Percentiles rank a stretch among this genome's conserved stretches.
Evolutionary conservation across 2,888 invertebrate genomes (phyloP).

Genomic region (Actias luna): DNA sequence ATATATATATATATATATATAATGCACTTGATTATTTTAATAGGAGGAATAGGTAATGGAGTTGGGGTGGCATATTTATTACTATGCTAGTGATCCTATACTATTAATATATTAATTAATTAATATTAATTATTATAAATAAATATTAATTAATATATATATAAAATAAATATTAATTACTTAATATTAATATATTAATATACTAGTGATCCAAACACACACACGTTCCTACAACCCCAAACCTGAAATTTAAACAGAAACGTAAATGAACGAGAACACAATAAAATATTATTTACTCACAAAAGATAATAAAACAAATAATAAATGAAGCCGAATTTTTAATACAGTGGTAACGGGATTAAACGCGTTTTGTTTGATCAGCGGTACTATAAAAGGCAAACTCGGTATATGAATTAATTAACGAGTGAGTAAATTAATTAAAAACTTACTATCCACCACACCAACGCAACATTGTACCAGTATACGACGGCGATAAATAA

Average conservation of each 20-base stretch:
- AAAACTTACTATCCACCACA: conserved; percentile 60
- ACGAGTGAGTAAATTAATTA: conserved; percentile 72
- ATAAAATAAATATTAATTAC: too few relatives aligned
- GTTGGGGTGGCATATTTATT: too few relatives aligned
- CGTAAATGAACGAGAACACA: background rate
- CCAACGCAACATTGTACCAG: conserved; percentile 23
- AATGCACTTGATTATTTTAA: too few relatives aligned
- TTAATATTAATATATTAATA: too few relatives aligned
- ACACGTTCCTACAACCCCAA: too few relatives aligned
- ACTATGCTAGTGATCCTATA: too few relatives aligned
- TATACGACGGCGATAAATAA: conserved; percentile 67
- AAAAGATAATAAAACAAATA: background rate
- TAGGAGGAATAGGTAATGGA: too few relatives aligned
- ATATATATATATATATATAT: too few relatives aligned
- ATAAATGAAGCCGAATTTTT: background rate
- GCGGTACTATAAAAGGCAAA: conserved; percentile 24
- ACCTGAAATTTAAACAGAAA: background rate
- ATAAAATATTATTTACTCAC: background rate
- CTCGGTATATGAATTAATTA: conserved; percentile 10
- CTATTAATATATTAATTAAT: too few relatives aligned
- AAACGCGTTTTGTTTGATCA: conserved; percentile 10
- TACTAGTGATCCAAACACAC: too few relatives aligned
- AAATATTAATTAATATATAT: too few relatives aligned
- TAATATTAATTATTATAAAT: too few relatives aligned
- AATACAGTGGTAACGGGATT: background rate